Percentiles rank a stretch among this genome's conserved stretches.
These are phyloP conservation scores for Pantherophis alleghaniensis DNA, from an alignment of 2,797 vertebrate genomes.

Conservation along the genomic window DNA sequence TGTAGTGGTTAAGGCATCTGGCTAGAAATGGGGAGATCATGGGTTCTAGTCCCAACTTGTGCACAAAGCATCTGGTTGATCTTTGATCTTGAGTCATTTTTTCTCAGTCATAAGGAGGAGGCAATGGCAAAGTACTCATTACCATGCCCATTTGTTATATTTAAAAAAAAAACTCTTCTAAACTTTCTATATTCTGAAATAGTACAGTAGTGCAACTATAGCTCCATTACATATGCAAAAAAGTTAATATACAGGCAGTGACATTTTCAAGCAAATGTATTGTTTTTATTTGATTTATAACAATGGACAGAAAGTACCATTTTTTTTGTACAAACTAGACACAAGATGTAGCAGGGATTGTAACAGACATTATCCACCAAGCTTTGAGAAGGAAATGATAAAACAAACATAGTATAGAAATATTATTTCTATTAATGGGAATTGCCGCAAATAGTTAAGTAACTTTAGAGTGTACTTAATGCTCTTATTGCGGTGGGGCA, in stretches of 20 bases:
- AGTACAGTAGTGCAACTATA: neutral
- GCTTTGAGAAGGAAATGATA: neutral
- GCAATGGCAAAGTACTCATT: neutral
- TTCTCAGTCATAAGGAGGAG: neutral
- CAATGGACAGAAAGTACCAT: neutral
- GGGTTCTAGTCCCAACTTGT: neutral
- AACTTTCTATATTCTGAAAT: neutral
- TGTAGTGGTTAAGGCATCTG: neutral
- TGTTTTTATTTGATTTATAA: conserved; percentile 3
- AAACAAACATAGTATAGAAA: neutral
- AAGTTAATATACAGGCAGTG: neutral
- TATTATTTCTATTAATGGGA: neutral
- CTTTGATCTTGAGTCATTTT: neutral
- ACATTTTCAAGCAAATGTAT: neutral
- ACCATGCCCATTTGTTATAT: neutral
- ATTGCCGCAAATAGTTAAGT: neutral
- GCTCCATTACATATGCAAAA: neutral
- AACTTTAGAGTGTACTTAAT: neutral
- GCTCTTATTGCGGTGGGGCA: neutral
- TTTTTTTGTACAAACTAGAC: neutral
- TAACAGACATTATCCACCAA: neutral
- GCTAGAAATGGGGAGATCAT: neutral
- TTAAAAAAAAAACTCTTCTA: neutral
- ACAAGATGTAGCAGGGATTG: neutral
- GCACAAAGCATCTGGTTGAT: neutral